Base-by-base conservation (phyloP, 2,113 vertebrate species). In the Elanus axillaris region DNA sequence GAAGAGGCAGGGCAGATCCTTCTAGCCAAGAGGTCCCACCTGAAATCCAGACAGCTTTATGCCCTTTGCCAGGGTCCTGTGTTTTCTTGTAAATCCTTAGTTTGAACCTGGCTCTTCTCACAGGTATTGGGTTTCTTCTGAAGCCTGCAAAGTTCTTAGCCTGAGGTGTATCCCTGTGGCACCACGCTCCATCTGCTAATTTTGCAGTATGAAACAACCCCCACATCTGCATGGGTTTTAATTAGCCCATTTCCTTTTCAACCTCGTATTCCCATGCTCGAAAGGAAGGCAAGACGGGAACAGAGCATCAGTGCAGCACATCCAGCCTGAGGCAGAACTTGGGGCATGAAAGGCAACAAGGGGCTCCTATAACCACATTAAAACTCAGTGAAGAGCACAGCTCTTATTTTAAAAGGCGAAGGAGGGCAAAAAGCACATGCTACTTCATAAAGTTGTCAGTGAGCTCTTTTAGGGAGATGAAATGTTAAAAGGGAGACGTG, bases 161-260 rank as follows among this genome's bases (percentile, higher is more conserved):
- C 59, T 14, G 6, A 81, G 76, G 72, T 50, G 25, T 23, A 15
- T 20, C 89, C 64, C 80, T 27, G 16, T 5, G 59, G 76, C 86
- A 67, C 42, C 0, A 0, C 53, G 36, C 60, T 80, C 79, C 64
- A 13, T 27, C 77, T 64, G 69, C 80, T 72, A 3, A 23, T 16
- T 71, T 23, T n/a, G 60, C 76, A 47, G 60, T 4, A n/a, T 0
- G 13, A 47, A 80, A 62, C 42, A 62, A 11, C 11, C 36, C 87
- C 45, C 1, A 0, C 0, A 6, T 18, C 59, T 3, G 13, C 19
- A 4, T 0, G 0, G 72, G 3, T 23, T 66, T 52, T 21, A 67
- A 55, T 32, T 22, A 81, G 31, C 42, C 22, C 3, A 0, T 7
- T 32, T 29, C 7, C 1, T 52, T 81, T 50, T 11, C 55, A 40